Percentiles rank a stretch among this genome's conserved stretches.
Evolutionary conservation across 2,797 vertebrate species (phyloP).

Genomic region (Coccyzus lansbergi): DNA sequence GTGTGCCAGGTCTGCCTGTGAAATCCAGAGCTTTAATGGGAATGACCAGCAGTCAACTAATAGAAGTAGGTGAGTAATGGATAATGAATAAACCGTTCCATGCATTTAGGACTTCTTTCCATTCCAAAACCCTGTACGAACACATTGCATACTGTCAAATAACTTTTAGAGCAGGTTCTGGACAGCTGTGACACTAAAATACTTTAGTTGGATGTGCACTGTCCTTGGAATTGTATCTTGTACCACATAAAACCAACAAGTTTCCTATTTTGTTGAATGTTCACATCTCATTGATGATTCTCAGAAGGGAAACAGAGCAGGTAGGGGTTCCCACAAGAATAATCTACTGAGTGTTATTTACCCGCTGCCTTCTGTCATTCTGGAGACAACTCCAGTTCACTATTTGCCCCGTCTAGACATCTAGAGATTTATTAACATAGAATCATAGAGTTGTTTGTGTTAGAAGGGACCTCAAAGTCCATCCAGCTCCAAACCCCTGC

Average conservation of each 20-base stretch:
- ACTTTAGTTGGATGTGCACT: background rate
- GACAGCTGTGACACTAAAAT: background rate
- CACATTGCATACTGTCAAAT: background rate
- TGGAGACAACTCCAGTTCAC: background rate
- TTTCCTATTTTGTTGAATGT: background rate
- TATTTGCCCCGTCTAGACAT: background rate
- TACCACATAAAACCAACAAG: background rate
- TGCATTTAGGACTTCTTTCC: conserved; percentile 6
- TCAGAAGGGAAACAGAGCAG: background rate
- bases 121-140: background rate
- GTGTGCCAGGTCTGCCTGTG: background rate
- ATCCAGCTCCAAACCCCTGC: no score
- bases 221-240: background rate
- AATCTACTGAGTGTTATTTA: background rate
- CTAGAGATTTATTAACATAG: rapidly evolving
- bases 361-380: background rate
- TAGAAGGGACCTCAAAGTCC: no score
- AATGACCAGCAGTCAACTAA: background rate
- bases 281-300: background rate
- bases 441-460: no score
- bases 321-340: background rate
- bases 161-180: background rate
- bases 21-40: background rate
- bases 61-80: background rate
- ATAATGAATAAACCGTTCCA: conserved; percentile 36